Evolutionary conservation across 1,140 invertebrate species (phyloP).

Genomic region (Battus philenor): DNA sequence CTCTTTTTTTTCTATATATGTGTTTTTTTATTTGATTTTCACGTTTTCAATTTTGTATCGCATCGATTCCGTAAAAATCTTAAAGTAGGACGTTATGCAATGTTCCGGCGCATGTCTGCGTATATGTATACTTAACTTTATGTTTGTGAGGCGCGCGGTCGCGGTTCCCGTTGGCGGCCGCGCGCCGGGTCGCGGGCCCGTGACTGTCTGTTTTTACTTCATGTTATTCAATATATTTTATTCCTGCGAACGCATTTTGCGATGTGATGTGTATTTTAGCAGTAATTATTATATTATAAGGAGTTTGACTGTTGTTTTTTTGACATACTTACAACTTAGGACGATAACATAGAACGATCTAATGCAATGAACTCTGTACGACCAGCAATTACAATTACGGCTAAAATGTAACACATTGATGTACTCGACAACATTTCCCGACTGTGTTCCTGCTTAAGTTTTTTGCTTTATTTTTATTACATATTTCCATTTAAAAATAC

Average conservation of each 20-base stretch:
- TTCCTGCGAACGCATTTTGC: conserved; percentile 87
- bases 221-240: conserved; percentile 87
- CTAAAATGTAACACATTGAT: conserved; percentile 77
- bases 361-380: conserved; percentile 66
- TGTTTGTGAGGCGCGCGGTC: conserved; percentile 54
- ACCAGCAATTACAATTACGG: conserved; percentile 77
- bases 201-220: conserved; percentile 79
- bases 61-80: conserved; percentile 76
- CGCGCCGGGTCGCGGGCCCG: conserved; percentile 70
- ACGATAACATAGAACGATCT: conserved; percentile 65
- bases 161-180: conserved; percentile 72
- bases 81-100: conserved; percentile 77
- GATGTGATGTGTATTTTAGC: conserved; percentile 89
- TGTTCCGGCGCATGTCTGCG: conserved; percentile 76
- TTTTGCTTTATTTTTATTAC: conserved; percentile 74
- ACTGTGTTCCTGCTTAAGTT: conserved; percentile 76
- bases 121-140: conserved; percentile 71
- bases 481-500: conserved; percentile 71
- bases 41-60: conserved; percentile 76
- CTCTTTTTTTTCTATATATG: conserved; percentile 73
- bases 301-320: conserved; percentile 77
- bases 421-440: conserved; percentile 77
- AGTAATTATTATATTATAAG: conserved; percentile 80
- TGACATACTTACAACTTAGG: conserved; percentile 75
- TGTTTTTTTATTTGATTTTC: conserved; percentile 77